Evolutionary conservation across 2,797 vertebrate genomes (phyloP).

Genomic region (Bucorvus abyssinicus): DNA sequence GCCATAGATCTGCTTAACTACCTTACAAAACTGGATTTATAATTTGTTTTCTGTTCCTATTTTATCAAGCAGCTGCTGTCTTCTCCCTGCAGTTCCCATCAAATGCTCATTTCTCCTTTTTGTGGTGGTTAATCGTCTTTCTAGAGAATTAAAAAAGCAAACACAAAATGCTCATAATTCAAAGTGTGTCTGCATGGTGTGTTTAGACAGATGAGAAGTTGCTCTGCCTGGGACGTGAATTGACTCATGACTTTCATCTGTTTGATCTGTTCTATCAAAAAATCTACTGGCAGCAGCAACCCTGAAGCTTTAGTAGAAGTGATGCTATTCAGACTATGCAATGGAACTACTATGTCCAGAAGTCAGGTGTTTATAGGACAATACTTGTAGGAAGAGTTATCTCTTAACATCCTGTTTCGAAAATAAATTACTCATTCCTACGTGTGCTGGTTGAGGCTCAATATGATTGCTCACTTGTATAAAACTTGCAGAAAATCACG

Average conservation of each 20-base stretch:
- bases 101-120: conserved; percentile 8
- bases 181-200: neutral
- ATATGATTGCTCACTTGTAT: neutral
- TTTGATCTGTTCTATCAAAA: neutral
- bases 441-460: neutral
- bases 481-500: neutral
- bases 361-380: neutral
- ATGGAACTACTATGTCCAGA: neutral
- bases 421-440: neutral
- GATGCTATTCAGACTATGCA: neutral
- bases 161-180: neutral
- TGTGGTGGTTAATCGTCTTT: neutral
- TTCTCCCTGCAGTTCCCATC: neutral
- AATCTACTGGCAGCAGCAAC: neutral
- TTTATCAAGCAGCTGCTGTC: conserved; percentile 6
- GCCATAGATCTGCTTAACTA: neutral
- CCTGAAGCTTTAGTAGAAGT: neutral
- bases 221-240: neutral
- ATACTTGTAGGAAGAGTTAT: neutral
- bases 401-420: neutral
- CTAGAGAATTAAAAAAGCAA: neutral
- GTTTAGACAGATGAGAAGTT: conserved; percentile 8
- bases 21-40: neutral
- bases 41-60: neutral
- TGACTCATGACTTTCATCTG: neutral